Conservation (phyloP, 2,888 invertebrate genomes). For the Sphecodes monilicornis region DNA sequence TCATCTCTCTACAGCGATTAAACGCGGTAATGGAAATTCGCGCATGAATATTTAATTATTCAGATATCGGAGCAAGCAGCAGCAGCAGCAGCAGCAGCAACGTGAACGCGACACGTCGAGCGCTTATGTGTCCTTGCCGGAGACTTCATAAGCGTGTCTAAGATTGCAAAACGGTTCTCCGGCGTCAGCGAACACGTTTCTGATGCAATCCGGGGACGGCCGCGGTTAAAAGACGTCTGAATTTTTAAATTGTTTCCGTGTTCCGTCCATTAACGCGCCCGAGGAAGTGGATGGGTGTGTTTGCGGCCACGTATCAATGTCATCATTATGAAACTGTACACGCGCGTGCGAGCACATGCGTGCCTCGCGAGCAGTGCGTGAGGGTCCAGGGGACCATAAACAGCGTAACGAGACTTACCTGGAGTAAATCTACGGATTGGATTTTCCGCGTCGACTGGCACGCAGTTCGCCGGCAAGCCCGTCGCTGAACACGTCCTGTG, state of each 20-base stretch:
- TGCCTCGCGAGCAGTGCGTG: neutral
- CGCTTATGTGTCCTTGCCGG: constrained; percentile 54
- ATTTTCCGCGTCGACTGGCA: constrained; percentile 81
- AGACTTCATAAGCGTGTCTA: constrained; percentile 57
- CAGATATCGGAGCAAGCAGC: constrained; percentile 54
- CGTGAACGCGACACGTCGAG: constrained; percentile 31
- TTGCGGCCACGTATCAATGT: constrained; percentile 42
- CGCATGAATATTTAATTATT: constrained; percentile 57
- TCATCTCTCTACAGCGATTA: neutral
- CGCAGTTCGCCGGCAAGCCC: constrained; percentile 86
- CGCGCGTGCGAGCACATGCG: neutral
- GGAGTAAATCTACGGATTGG: constrained; percentile 80
- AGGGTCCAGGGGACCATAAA: neutral
- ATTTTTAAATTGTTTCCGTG: constrained; percentile 67
- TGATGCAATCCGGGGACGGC: constrained; percentile 62
- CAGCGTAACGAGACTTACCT: constrained; percentile 71
- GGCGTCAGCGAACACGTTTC: constrained; percentile 61
- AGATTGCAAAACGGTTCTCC: constrained; percentile 46
- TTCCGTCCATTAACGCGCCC: constrained; percentile 56
- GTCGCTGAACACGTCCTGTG: constrained; percentile 90
- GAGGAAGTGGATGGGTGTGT: constrained; percentile 54
- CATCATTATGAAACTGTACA: constrained; percentile 34
- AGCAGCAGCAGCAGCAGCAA: constrained; percentile 52
- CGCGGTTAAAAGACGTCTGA: constrained; percentile 58
- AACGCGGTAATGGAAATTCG: constrained; percentile 22